Base-by-base conservation (phyloP, 1,140 invertebrate species). In the Temnothorax nylanderi region DNA sequence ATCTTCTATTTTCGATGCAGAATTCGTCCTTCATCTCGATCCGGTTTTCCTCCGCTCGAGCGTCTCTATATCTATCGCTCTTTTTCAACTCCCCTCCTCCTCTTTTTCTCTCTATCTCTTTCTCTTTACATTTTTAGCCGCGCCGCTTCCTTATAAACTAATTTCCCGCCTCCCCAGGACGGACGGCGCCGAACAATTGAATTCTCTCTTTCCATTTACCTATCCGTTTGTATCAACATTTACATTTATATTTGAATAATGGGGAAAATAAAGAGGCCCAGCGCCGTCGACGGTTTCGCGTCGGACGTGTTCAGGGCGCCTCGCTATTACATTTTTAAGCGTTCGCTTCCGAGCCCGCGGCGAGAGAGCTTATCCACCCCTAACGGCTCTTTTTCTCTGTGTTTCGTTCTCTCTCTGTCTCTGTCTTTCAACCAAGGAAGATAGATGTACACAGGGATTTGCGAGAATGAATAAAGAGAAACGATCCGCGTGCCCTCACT, bases 181-280 rank as follows among this genome's bases (percentile, higher is more conserved):
- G 91, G 84, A 89, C 91, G 91, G 90, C 90, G 92, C 85, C 87
- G 88, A 94, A 95, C 95, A 95, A 95, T 95, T 95, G 94, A 95
- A 95, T 95, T 95, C 94, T 95, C 94, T 95, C 94, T 95, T 95
- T 95, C 94, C 94, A 94, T 95, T 95, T 95, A 94, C 94, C 95
- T 95, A 95, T 95, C 93, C 95, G 94, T 95, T 95, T 95, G 94
- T 95, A 95, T 95, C 94, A 95, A 95, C 95, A 95, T 95, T 95
- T 95, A 95, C 95, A 95, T 95, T 95, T 95, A 95, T 95, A 95
- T 95, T 95, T 95, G 95, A 95, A 95, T 95, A 95, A 95, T 95
- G 94, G 94, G 90, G 94, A 86, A 95, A 95, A 94, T 95, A 95
- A 95, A 95, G 94, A 94, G 93, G 90, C 91, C 87, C 87, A 74